Percentiles rank a stretch among this genome's conserved stretches.
These are phyloP conservation scores for Pseudoatta argentina DNA, from an alignment of 1,140 invertebrate genomes.

Conservation along the genomic window DNA sequence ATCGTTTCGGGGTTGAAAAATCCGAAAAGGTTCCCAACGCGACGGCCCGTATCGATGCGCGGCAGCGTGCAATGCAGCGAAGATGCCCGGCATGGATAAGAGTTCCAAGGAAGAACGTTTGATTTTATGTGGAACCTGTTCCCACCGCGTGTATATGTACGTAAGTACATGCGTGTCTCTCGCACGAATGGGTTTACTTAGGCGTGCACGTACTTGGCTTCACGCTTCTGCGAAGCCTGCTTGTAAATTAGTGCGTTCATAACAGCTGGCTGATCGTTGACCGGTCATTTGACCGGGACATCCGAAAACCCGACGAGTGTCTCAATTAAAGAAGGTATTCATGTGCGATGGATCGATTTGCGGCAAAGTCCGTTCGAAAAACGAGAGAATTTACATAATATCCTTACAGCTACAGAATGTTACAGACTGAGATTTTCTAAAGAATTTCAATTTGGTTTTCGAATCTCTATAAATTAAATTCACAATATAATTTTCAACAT, in stretches of 20 bases:
- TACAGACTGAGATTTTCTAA: not conserved
- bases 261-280: constrained; percentile 57
- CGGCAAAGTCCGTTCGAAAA: not conserved
- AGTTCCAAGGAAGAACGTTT: constrained; percentile 84
- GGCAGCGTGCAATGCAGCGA: not conserved
- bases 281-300: constrained; percentile 36
- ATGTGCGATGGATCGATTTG: not conserved
- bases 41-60: not conserved
- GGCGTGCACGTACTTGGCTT: constrained; percentile 71
- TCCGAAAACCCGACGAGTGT: constrained; percentile 78
- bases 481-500: not conserved
- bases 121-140: constrained; percentile 85
- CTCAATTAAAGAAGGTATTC: constrained; percentile 77
- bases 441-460: not conserved
- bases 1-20: not conserved
- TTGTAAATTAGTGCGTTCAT: constrained; percentile 79
- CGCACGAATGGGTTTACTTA: constrained; percentile 81
- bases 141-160: constrained; percentile 65
- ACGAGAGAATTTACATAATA: not conserved
- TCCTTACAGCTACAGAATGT: not conserved
- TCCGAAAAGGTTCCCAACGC: constrained; percentile 27
- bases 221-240: constrained; percentile 76
- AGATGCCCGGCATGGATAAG: constrained; percentile 80
- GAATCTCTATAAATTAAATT: not conserved
- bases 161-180: not conserved